These are phyloP conservation scores for Ctenicera cuprea DNA, from an alignment of 2,888 invertebrate species.

Conservation along the genomic window DNA sequence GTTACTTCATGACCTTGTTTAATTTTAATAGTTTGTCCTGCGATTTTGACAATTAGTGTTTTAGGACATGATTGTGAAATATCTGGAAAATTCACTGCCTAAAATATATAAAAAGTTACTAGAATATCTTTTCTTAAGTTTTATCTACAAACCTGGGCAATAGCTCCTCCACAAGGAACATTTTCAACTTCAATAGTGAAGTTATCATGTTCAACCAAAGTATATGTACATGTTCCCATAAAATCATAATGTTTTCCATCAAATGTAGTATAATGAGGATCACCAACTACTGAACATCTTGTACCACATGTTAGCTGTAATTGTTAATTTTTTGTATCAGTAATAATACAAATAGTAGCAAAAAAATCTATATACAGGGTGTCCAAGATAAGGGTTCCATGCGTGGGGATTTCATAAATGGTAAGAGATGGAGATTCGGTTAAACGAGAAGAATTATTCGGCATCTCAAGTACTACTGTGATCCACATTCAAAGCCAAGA, in stretches of 20 bases:
- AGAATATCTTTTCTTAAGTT: background rate
- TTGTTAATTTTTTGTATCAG: background rate
- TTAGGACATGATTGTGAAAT: slow-evolving; percentile 88
- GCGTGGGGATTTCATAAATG: too few species aligned
- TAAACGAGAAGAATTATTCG: too few species aligned
- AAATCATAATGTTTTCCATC: slow-evolving; percentile 92
- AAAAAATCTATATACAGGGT: too few species aligned
- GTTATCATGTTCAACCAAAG: slow-evolving; percentile 82
- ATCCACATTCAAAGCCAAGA: too few species aligned
- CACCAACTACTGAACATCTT: slow-evolving; percentile 90
- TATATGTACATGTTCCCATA: slow-evolving; percentile 93
- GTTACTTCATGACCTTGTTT: slow-evolving; percentile 84
- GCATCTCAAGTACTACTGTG: too few species aligned
- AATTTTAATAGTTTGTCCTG: slow-evolving; percentile 77
- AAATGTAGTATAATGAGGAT: slow-evolving; percentile 94
- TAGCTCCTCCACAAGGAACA: slow-evolving; percentile 86
- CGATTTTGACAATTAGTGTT: slow-evolving; percentile 79
- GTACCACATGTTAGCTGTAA: slow-evolving; percentile 80
- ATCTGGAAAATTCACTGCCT: slow-evolving; percentile 79
- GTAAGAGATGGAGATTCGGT: too few species aligned
- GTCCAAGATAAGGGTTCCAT: too few species aligned
- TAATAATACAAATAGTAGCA: too few species aligned
- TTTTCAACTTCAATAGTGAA: slow-evolving; percentile 87
- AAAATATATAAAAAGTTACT: slow-evolving; percentile 11
- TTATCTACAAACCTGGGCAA: slow-evolving; percentile 78